Conservation (phyloP, 2,888 invertebrate species). For the Rhamnusium bicolor region DNA sequence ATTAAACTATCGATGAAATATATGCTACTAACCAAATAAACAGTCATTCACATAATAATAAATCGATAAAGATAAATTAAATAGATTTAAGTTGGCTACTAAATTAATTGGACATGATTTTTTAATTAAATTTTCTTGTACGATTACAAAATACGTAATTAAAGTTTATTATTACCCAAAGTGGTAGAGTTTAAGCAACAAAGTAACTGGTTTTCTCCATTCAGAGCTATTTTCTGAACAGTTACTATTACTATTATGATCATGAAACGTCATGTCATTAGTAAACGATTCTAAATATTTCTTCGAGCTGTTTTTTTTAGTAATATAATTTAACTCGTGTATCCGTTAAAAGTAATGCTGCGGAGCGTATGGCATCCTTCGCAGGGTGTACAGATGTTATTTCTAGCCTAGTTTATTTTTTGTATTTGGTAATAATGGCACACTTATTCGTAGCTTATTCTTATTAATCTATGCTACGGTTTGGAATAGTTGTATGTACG, state of each 20-base stretch:
- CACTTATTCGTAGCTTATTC: neutral
- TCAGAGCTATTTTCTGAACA: neutral
- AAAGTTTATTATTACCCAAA: neutral
- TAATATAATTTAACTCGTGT: neutral
- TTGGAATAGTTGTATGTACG: too few species aligned
- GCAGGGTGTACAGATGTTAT: neutral
- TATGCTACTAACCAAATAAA: neutral
- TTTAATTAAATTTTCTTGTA: neutral
- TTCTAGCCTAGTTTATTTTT: neutral
- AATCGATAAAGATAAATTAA: neutral
- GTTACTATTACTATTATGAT: neutral
- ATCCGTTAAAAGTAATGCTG: neutral
- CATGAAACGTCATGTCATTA: neutral
- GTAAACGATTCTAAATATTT: neutral
- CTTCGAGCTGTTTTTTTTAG: neutral
- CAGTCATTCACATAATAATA: neutral
- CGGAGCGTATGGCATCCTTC: neutral
- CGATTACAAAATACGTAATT: neutral
- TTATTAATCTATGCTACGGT: neutral
- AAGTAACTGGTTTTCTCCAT: neutral
- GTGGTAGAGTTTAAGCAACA: neutral
- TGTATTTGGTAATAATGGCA: neutral
- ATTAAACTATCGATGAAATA: neutral
- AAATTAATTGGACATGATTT: neutral
- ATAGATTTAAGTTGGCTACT: neutral